phyloP scores from a whole-genome alignment of 2,113 vertebrate species.

The Urocolius indicus region DNA sequence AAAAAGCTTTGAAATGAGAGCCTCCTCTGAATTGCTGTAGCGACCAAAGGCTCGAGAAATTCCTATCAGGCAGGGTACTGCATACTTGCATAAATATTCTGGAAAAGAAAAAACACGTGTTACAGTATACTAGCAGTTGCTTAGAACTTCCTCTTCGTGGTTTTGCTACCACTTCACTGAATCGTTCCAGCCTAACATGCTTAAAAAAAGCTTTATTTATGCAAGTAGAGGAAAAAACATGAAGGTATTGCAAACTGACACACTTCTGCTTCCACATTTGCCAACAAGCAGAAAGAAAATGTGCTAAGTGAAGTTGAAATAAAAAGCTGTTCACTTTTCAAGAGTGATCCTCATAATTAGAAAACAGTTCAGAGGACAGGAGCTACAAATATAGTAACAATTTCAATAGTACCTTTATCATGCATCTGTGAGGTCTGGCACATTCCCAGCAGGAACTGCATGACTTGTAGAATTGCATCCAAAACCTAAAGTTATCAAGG shows the following conservation, averaged over 20 bases:
- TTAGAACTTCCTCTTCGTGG: neutral
- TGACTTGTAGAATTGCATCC: constrained; percentile 88
- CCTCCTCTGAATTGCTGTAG: constrained; percentile 89
- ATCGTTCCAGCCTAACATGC: neutral
- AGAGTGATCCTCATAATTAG: neutral
- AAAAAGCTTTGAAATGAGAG: constrained; percentile 92
- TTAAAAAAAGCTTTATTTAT: neutral
- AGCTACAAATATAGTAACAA: neutral
- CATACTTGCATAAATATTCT: constrained; percentile 93
- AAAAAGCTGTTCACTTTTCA: neutral
- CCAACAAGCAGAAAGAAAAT: neutral
- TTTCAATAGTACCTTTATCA: constrained; percentile 86
- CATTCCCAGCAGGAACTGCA: constrained; percentile 89
- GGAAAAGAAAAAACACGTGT: neutral
- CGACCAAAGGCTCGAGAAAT: constrained; percentile 93
- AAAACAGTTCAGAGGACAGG: neutral
- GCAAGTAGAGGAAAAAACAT: neutral
- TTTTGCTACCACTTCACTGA: neutral
- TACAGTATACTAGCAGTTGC: neutral
- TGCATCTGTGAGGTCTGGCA: constrained; percentile 91
- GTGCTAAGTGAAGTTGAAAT: neutral
- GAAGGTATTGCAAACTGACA: neutral
- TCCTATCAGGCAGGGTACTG: constrained; percentile 89
- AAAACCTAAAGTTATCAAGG: constrained; percentile 81
- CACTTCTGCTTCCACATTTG: neutral